Evolutionary conservation across 2,797 vertebrate species (phyloP).

Genomic region (Lutra lutra): DNA sequence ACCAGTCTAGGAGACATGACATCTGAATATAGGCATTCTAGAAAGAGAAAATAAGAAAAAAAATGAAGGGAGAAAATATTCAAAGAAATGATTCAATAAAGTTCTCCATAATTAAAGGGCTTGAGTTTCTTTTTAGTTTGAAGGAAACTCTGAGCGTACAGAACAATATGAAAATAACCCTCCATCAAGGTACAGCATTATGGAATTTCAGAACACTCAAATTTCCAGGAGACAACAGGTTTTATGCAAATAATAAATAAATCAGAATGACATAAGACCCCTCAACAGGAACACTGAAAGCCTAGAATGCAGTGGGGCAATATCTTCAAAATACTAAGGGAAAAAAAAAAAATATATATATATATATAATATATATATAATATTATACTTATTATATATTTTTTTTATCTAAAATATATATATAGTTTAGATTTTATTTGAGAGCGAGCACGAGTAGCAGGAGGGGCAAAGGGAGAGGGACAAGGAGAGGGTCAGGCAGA

Average conservation of each 20-base stretch:
- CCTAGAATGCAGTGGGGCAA: not conserved
- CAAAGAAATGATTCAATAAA: not conserved
- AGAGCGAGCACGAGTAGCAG: rapidly evolving
- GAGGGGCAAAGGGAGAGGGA: not conserved
- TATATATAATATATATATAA: not conserved
- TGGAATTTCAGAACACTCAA: slow-evolving; percentile 32
- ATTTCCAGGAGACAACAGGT: not conserved
- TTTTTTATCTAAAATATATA: too few relatives aligned
- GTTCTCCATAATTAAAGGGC: not conserved
- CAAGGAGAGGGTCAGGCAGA: not conserved
- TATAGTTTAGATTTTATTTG: not conserved
- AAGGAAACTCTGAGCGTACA: not conserved
- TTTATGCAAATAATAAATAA: not conserved
- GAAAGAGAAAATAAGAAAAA: not conserved
- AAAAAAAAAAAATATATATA: not conserved
- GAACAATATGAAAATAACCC: not conserved
- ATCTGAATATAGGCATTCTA: not conserved
- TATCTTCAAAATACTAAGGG: not conserved
- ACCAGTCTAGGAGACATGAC: not conserved
- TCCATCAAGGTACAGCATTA: not conserved
- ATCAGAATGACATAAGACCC: not conserved
- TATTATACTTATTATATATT: not conserved
- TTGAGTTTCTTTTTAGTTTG: not conserved
- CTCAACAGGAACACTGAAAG: not conserved
- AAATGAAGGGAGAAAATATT: not conserved